A percentile compares a stretch with the other conserved stretches of the same genome.
Conservation (phyloP, 1,140 invertebrate species). For the Zaprionus africanus region DNA sequence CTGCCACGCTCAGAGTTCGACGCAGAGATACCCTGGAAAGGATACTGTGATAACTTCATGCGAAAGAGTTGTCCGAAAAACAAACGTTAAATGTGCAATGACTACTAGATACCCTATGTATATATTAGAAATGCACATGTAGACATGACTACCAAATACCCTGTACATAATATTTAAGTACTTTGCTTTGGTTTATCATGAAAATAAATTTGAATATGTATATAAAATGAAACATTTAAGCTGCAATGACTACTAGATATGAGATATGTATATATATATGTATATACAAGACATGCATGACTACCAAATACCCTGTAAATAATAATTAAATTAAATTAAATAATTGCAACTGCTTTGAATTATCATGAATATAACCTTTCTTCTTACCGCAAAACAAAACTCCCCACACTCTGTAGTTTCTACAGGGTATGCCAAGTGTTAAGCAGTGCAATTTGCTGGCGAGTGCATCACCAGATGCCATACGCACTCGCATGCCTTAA, state of each 20-base stretch:
- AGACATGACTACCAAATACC: not conserved
- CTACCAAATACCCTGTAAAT: too few species aligned
- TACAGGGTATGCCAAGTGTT: constrained; percentile 22
- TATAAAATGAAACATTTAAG: too few species aligned
- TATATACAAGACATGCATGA: too few species aligned
- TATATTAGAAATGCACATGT: not conserved
- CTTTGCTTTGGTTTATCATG: too few species aligned
- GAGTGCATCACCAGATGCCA: constrained; percentile 54
- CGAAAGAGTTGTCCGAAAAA: not conserved
- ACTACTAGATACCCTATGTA: not conserved
- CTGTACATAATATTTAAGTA: not conserved
- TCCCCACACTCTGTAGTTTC: not conserved
- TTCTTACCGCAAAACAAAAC: not conserved
- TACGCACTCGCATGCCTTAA: constrained; percentile 57
- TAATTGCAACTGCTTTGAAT: not conserved
- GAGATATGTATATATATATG: too few species aligned
- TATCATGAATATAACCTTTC: not conserved
- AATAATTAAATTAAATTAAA: too few species aligned
- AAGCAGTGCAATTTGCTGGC: constrained; percentile 60
- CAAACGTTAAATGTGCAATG: not conserved
- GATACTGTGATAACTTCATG: not conserved
- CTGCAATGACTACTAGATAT: too few species aligned
- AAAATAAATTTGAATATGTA: not conserved
- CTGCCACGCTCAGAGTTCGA: not conserved
- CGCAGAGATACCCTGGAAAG: not conserved